Evolutionary conservation across 2,113 vertebrate species (phyloP).

Genomic region (Onychorhynchus coronatus): DNA sequence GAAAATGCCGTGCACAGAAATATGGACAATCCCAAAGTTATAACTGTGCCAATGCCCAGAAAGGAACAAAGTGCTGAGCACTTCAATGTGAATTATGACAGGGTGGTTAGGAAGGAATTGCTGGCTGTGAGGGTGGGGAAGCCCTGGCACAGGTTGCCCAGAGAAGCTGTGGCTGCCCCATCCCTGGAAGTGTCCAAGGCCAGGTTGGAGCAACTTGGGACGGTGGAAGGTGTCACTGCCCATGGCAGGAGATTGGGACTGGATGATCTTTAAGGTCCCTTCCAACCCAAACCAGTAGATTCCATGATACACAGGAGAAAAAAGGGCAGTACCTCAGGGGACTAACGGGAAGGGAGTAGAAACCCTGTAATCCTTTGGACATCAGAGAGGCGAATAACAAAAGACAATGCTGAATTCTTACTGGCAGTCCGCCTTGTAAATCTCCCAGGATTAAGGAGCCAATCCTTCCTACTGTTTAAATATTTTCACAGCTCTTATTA

Average conservation of each 20-base stretch:
- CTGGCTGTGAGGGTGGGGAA: not conserved
- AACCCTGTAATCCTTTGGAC: not conserved
- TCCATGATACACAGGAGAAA: too few relatives aligned
- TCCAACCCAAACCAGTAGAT: not conserved
- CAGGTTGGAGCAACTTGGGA: not conserved
- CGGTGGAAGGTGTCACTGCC: not conserved
- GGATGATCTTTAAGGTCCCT: not conserved
- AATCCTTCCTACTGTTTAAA: not conserved
- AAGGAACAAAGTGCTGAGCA: not conserved
- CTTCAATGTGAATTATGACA: not conserved
- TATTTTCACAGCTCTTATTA: not conserved
- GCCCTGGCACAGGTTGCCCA: not conserved
- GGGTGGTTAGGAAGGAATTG: not conserved
- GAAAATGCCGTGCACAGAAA: not conserved
- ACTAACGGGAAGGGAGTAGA: not conserved
- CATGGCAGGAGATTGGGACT: fast-evolving
- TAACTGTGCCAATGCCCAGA: not conserved
- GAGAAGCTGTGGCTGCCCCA: not conserved
- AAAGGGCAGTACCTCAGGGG: not conserved
- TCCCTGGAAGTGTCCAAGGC: not conserved
- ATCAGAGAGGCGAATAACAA: not conserved
- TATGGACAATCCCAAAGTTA: not conserved
- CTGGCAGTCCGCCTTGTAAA: not conserved
- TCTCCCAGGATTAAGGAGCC: not conserved
- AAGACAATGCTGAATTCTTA: not conserved